A percentile compares a stretch with the other conserved stretches of the same genome.
These are phyloP conservation scores for Apis cerana DNA, from an alignment of 1,140 invertebrate species.

Conservation along the genomic window DNA sequence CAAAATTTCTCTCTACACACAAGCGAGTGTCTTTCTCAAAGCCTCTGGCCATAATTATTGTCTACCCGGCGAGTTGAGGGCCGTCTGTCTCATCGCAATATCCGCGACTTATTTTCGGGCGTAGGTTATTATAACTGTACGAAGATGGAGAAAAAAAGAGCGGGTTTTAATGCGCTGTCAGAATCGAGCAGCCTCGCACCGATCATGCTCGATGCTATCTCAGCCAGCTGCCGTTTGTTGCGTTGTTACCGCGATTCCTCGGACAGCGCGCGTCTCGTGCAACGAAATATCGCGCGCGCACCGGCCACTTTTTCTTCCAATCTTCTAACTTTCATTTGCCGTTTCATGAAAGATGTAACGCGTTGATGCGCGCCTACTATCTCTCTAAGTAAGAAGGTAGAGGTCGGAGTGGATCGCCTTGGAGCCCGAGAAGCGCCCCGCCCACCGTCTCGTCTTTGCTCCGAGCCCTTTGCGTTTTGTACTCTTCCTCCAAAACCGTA, in stretches of 20 bases:
- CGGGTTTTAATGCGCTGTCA: conserved; percentile 59
- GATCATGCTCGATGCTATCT: conserved; percentile 53
- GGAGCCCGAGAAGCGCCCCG: conserved; percentile 79
- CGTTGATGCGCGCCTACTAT: conserved; percentile 78
- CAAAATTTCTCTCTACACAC: not conserved
- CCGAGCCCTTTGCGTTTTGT: conserved; percentile 73
- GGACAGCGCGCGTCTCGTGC: conserved; percentile 7
- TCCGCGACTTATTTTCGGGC: conserved; percentile 35
- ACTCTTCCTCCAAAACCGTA: conserved; percentile 75
- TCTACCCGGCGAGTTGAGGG: not conserved
- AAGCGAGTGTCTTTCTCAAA: not conserved
- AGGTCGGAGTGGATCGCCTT: conserved; percentile 80
- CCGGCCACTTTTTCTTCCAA: conserved; percentile 47
- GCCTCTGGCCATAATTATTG: conserved; percentile 33
- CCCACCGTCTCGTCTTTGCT: conserved; percentile 80
- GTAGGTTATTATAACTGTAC: conserved; percentile 50
- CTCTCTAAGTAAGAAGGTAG: conserved; percentile 74
- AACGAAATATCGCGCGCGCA: conserved; percentile 16
- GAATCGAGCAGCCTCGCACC: conserved; percentile 34
- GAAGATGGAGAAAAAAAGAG: conserved; percentile 29
- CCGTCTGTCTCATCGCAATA: conserved; percentile 10
- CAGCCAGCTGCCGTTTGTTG: conserved; percentile 59
- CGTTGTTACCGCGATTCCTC: conserved; percentile 46
- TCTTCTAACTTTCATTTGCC: conserved; percentile 68
- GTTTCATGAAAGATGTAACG: conserved; percentile 76